A percentile compares a stretch with the other conserved stretches of the same genome.
phyloP scores from a whole-genome alignment of 2,888 invertebrate species.

The Eucriotettix oculatus region DNA sequence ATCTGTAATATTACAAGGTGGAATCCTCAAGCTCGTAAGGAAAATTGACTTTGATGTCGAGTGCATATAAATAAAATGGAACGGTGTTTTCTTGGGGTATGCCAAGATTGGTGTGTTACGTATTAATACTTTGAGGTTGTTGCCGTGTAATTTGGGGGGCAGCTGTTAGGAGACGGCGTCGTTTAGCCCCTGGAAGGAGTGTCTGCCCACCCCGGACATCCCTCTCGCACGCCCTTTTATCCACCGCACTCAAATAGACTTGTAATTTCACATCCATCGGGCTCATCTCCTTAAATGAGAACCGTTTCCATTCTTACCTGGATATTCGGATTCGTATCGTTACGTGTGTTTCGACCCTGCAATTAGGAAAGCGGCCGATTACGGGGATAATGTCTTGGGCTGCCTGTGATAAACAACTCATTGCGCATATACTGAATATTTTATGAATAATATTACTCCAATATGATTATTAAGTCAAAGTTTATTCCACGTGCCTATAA shows the following conservation, averaged over 20 bases:
- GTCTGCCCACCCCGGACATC: background rate
- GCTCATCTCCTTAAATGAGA: background rate
- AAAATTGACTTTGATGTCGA: background rate
- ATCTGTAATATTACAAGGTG: background rate
- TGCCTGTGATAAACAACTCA: background rate
- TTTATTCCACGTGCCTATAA: no score
- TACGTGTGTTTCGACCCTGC: background rate
- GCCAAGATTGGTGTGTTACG: no score
- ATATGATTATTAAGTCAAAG: no score
- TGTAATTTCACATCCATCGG: background rate
- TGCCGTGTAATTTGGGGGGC: no score
- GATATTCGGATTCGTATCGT: background rate
- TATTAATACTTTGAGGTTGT: no score
- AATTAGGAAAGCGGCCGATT: background rate
- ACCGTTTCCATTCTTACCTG: background rate
- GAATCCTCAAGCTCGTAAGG: background rate
- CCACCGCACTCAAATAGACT: background rate
- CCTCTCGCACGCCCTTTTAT: background rate
- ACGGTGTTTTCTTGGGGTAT: background rate
- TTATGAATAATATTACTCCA: no score
- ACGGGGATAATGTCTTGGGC: background rate
- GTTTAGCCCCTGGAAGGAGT: no score
- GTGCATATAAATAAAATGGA: background rate
- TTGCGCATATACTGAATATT: no score
- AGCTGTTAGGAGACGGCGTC: no score